A percentile compares a stretch with the other conserved stretches of the same genome.
phyloP scores from a whole-genome alignment of 2,113 vertebrate genomes.

The Leptobrachium leishanense region DNA sequence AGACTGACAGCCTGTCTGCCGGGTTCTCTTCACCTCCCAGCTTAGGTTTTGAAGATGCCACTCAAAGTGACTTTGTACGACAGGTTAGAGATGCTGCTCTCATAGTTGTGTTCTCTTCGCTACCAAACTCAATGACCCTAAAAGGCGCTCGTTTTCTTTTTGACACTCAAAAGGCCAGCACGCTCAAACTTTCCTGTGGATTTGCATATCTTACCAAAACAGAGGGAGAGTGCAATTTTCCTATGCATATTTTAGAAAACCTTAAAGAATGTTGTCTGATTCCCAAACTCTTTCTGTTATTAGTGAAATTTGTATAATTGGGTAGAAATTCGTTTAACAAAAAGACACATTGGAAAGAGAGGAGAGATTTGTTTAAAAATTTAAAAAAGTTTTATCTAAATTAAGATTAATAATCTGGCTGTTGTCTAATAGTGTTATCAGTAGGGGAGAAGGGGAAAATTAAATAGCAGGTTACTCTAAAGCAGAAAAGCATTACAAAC shows the following conservation, averaged over 20 bases:
- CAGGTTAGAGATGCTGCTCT: constrained; percentile 17
- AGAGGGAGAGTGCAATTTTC: background rate
- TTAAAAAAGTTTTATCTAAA: no score
- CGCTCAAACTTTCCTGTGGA: background rate
- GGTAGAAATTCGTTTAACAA: no score
- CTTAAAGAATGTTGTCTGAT: background rate
- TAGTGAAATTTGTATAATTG: no score
- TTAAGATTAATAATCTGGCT: no score
- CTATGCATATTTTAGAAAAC: background rate
- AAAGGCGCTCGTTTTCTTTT: constrained; percentile 6
- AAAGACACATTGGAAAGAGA: no score
- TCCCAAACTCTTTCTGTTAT: background rate
- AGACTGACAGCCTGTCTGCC: constrained; percentile 27
- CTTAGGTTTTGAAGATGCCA: constrained; percentile 15
- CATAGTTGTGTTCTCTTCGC: background rate
- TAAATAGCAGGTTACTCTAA: no score
- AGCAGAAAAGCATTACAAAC: no score
- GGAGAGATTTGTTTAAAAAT: no score
- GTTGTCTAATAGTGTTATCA: no score
- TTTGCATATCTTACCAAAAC: constrained; percentile 7
- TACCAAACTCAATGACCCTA: constrained; percentile 34
- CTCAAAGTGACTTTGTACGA: constrained; percentile 22
- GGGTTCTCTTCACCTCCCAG: constrained; percentile 21
- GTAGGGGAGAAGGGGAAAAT: no score
- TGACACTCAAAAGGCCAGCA: constrained; percentile 5